These are phyloP conservation scores for Microtus ochrogaster DNA, from an alignment of 2,113 vertebrate species.

Conservation along the genomic window DNA sequence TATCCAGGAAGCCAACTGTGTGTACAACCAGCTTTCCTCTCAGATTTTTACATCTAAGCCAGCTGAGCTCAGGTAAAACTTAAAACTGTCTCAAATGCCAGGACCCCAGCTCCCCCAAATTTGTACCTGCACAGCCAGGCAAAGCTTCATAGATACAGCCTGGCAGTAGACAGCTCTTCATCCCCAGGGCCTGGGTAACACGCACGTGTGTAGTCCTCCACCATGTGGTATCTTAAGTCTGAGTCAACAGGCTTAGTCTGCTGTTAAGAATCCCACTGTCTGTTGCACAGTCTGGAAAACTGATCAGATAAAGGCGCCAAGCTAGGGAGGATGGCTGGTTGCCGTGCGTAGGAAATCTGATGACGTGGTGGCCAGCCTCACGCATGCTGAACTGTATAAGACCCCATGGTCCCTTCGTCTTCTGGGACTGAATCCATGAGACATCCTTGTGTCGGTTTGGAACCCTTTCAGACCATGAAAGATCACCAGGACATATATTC, in stretches of 20 bases:
- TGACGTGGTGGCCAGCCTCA: accelerated
- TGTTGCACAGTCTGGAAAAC: slow-evolving; percentile 50
- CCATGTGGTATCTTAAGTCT: not conserved
- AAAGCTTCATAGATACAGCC: slow-evolving; percentile 1
- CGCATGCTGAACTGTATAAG: not conserved
- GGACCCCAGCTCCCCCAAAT: not conserved
- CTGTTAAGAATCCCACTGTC: slow-evolving; percentile 46
- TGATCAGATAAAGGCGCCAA: slow-evolving; percentile 23
- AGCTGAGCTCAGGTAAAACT: not conserved
- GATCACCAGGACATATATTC: accelerated
- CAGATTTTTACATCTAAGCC: not conserved
- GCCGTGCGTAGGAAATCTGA: accelerated
- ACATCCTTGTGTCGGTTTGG: not conserved
- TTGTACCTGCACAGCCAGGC: not conserved
- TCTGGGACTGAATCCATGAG: not conserved
- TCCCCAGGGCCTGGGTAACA: slow-evolving; percentile 23
- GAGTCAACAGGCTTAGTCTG: slow-evolving; percentile 59
- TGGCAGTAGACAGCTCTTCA: not conserved
- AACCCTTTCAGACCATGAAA: not conserved
- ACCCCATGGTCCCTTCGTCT: accelerated
- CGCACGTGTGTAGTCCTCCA: not conserved
- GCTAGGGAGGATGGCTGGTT: accelerated
- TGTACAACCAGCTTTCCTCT: not conserved
- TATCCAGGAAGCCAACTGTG: not conserved
- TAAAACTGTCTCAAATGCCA: not conserved